A percentile compares a stretch with the other conserved stretches of the same genome.
Conservation (phyloP, 1,140 invertebrate species). For the Propsilocerus akamusi region DNA sequence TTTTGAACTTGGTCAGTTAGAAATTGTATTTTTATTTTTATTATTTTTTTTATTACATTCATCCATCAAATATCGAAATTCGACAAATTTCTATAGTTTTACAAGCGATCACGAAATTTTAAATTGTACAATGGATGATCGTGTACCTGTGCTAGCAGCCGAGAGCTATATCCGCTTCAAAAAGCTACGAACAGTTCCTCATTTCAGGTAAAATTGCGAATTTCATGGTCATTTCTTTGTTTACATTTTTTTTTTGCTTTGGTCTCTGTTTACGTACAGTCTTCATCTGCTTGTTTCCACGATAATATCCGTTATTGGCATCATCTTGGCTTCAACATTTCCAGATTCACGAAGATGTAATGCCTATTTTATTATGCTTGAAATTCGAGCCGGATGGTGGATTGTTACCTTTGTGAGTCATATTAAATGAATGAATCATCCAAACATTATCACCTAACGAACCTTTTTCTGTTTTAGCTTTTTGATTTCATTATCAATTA, state of each 20-base stretch:
- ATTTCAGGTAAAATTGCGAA: not conserved
- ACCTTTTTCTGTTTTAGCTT: constrained; percentile 20
- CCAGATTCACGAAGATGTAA: constrained; percentile 34
- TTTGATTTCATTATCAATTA: constrained; percentile 33
- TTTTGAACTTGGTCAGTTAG: too few relatives aligned
- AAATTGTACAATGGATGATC: not conserved
- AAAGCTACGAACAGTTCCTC: not conserved
- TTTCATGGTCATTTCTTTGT: not conserved
- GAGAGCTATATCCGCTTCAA: not conserved
- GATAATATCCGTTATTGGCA: constrained; percentile 33
- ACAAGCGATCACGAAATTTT: too few relatives aligned
- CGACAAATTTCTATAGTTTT: too few relatives aligned
- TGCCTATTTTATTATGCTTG: constrained; percentile 44
- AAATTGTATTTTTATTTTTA: too few relatives aligned
- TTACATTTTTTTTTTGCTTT: not conserved
- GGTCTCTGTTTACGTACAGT: constrained; percentile 9
- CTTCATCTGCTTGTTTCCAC: constrained; percentile 30
- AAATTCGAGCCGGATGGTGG: constrained; percentile 40
- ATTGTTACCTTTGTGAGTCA: constrained; percentile 31
- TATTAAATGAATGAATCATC: not conserved
- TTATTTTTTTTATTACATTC: too few relatives aligned
- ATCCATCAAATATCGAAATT: too few relatives aligned
- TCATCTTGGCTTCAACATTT: constrained; percentile 32
- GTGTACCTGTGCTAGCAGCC: not conserved
- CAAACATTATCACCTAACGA: not conserved